Conservation (phyloP, 2,797 vertebrate species). For the Atherinosoma microstoma region DNA sequence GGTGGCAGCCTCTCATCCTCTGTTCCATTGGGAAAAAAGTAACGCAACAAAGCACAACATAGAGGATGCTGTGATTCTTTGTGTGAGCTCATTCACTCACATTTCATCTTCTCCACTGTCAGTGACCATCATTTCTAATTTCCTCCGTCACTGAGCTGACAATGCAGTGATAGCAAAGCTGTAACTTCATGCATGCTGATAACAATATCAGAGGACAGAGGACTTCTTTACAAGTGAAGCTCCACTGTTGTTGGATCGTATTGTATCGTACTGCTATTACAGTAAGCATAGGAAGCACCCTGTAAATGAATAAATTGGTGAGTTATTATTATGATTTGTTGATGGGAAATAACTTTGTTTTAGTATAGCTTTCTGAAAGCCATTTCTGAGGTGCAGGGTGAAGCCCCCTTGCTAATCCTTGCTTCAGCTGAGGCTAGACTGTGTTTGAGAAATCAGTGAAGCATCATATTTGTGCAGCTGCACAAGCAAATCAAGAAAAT, state of each 20-base stretch:
- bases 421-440: too few species aligned
- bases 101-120: constrained; percentile 69
- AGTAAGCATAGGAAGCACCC: neutral
- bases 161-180: constrained; percentile 32
- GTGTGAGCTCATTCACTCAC: constrained; percentile 56
- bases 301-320: neutral
- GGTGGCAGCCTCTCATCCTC: constrained; percentile 57
- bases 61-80: constrained; percentile 31
- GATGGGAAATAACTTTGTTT: too few species aligned
- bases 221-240: neutral
- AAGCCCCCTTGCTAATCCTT: neutral
- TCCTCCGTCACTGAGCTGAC: constrained; percentile 45
- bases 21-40: constrained; percentile 48
- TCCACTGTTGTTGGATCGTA: constrained; percentile 14
- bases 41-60: constrained; percentile 48
- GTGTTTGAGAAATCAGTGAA: too few species aligned
- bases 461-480: too few species aligned
- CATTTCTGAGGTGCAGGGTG: too few species aligned
- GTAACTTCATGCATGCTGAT: constrained; percentile 41
- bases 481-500: too few species aligned
- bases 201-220: constrained; percentile 36
- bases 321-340: too few species aligned
- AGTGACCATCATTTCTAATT: constrained; percentile 62
- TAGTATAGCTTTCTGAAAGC: too few species aligned
- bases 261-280: neutral